These are phyloP conservation scores for Phorcus lineatus DNA, from an alignment of 2,888 invertebrate genomes.

Conservation along the genomic window DNA sequence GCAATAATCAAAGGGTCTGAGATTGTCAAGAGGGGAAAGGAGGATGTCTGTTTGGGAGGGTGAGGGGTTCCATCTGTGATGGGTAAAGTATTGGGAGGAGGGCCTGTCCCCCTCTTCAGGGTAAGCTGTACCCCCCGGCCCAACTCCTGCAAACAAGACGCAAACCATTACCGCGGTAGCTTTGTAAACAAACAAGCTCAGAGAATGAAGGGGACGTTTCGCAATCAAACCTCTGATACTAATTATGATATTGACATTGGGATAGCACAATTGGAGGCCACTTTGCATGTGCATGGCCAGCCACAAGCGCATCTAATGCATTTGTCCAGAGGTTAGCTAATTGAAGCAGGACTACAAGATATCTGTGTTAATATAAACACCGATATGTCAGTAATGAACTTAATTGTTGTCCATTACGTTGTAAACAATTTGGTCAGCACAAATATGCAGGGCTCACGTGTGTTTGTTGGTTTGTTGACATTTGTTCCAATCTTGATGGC, in stretches of 20 bases:
- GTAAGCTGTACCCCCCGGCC: neutral
- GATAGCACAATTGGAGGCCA: neutral
- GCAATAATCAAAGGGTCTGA: neutral
- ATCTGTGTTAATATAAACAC: neutral
- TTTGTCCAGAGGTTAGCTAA: neutral
- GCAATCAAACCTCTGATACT: slow-evolving; percentile 3
- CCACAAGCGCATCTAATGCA: neutral
- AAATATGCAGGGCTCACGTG: neutral
- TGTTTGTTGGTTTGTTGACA: neutral
- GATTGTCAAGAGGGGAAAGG: neutral
- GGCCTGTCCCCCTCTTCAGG: neutral
- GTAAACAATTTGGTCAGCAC: slow-evolving; percentile 1
- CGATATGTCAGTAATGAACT: slow-evolving; percentile 10
- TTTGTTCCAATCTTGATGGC: neutral
- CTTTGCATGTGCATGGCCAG: neutral
- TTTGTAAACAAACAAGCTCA: neutral
- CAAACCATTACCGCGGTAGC: neutral
- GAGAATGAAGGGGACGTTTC: slow-evolving; percentile 1
- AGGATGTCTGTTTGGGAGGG: slow-evolving; percentile 9
- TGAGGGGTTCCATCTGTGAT: slow-evolving; percentile 8
- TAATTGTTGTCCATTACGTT: neutral
- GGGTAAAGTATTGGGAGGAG: slow-evolving; percentile 16
- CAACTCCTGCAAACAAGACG: neutral
- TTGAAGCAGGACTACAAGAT: neutral
- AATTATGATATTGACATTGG: slow-evolving; percentile 10